Evolutionary conservation across 2,888 invertebrate genomes (phyloP).

Genomic region (Asteroscopus sphinx): DNA sequence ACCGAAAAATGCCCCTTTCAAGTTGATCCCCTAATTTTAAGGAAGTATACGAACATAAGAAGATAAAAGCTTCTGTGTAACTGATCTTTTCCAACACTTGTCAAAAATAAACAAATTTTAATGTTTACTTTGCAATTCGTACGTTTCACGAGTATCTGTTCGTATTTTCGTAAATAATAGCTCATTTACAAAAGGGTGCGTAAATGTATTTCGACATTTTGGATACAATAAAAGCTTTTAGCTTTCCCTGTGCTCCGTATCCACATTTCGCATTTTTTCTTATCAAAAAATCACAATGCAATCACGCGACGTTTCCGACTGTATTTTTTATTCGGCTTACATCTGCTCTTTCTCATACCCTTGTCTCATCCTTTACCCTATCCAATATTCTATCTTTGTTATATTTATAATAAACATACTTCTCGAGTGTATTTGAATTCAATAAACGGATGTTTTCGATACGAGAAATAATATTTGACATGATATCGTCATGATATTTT

Average conservation of each 20-base stretch:
- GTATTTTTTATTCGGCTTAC: conserved; percentile 66
- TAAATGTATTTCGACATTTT: conserved; percentile 49
- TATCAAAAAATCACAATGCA: conserved; percentile 58
- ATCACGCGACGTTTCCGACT: conserved; percentile 55
- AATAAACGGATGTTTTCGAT: not conserved
- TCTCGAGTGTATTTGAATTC: conserved; percentile 22
- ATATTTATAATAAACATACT: conserved; percentile 14
- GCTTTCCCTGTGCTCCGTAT: conserved; percentile 52
- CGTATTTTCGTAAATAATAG: conserved; percentile 25
- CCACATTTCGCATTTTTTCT: conserved; percentile 50
- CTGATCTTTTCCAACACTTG: conserved; percentile 22
- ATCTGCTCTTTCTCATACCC: conserved; percentile 67
- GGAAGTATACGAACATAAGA: conserved; percentile 22
- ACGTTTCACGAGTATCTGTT: conserved; percentile 8
- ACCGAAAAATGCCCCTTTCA: conserved; percentile 11
- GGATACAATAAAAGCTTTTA: conserved; percentile 56
- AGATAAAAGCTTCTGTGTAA: conserved; percentile 49
- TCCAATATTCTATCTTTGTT: conserved; percentile 34
- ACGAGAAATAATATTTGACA: no score
- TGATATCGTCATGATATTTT: no score
- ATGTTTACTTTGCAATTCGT: conserved; percentile 19
- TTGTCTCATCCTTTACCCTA: conserved; percentile 58
- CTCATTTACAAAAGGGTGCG: conserved; percentile 46
- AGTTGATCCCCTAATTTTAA: conserved; percentile 24
- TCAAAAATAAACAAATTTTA: conserved; percentile 44